Evolutionary conservation across 2,113 vertebrate genomes (phyloP).

Genomic region (Ivindomyrus marchei): DNA sequence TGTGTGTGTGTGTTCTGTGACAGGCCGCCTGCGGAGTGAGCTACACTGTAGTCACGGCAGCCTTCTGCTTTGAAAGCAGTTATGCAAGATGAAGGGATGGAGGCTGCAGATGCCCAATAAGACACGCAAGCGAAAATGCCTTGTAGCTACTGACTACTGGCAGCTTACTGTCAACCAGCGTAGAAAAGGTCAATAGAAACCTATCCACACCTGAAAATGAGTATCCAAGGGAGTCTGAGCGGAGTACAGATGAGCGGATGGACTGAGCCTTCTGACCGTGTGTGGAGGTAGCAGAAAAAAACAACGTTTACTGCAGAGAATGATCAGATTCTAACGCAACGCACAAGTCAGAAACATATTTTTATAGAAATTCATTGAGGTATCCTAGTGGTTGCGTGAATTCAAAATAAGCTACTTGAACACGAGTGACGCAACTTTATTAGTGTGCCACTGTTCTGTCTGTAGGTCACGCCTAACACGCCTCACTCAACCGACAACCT

Average conservation of each 20-base stretch:
- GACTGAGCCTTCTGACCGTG: neutral
- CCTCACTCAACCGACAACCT: neutral
- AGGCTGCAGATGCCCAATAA: neutral
- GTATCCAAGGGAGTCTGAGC: neutral
- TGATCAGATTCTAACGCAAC: neutral
- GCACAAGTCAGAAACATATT: neutral
- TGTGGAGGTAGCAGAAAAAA: neutral
- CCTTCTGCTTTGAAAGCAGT: neutral
- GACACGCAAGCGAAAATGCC: neutral
- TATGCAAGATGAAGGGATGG: neutral
- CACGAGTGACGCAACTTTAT: neutral
- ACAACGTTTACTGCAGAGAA: neutral
- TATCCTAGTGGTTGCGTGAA: neutral
- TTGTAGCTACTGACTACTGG: neutral
- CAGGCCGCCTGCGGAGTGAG: fast-evolving
- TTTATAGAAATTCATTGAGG: neutral
- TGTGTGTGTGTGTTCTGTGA: neutral
- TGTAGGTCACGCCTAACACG: neutral
- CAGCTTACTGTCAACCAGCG: neutral
- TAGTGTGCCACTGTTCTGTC: neutral
- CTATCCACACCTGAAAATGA: neutral
- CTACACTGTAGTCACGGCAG: neutral
- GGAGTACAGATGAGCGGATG: neutral
- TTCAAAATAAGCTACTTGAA: neutral
- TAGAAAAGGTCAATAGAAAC: neutral